Base-by-base conservation (phyloP, 2,888 invertebrate genomes). In the Homarus gammarus region DNA sequence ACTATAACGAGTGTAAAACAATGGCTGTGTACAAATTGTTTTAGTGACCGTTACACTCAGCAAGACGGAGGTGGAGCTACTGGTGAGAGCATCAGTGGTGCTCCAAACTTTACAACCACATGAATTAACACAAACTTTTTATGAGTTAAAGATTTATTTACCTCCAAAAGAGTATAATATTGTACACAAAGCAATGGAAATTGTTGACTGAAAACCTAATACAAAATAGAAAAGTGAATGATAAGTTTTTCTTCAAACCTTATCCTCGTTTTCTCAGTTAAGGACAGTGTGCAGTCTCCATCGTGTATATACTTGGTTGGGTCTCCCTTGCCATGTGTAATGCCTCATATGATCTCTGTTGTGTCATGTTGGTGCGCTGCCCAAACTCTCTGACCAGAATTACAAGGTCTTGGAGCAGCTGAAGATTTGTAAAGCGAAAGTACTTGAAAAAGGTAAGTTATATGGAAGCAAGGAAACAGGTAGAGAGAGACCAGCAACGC, bases 1-100 rank as follows among this genome's bases (percentile, higher is more conserved):
- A 33, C 36, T 31, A 49, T 49, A 15, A 64, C 49, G 51, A 40
- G 68, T 83, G 49, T 70, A 83, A 31, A 44, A 49, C 27, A 68
- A 64, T 40, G 31, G 40, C 40, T 82, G 70, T 82, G 70, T 82
- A 82, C 40, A 82, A 68, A 64, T 36, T 82, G 51, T 40, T 68
- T 68, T 82, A 38, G 18, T 31, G 40, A 64, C 5, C 44, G 40
- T 68, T 79, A 49, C 27, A 77, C 27, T 40, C 38, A 75, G n/a
- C 22, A 40, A 40, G 18, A 75, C 3, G 27, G 33, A 44, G 27
- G 36, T 51, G 51, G 8, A 22, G 56, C 56, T 22, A 18, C 56
- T 56, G 49, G 49, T 18, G 22, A 5, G 22, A 22, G 56, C 18
- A 18, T 18, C 56, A 18, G 1, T 22, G 56, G 18, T 18, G 22